phyloP scores from a whole-genome alignment of 2,797 vertebrate genomes.

The Ciconia nigra region DNA sequence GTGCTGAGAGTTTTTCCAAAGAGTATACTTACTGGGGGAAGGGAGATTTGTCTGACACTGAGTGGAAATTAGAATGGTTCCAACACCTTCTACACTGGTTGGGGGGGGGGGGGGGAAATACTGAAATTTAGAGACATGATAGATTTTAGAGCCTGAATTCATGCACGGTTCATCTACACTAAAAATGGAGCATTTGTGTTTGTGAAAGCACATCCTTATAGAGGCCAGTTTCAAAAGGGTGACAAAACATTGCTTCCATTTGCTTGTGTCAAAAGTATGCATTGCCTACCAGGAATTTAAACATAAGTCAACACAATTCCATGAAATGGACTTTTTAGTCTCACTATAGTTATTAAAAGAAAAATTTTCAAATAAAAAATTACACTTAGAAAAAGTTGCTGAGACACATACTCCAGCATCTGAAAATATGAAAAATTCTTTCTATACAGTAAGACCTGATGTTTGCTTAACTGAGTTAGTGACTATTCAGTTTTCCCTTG shows the following conservation, averaged over 20 bases:
- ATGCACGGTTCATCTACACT: neutral
- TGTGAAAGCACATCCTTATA: neutral
- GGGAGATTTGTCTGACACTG: neutral
- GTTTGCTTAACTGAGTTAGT: neutral
- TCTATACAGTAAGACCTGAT: neutral
- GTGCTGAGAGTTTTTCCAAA: neutral
- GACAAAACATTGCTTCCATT: neutral
- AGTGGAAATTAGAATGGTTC: neutral
- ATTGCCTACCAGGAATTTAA: neutral
- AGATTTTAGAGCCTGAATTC: neutral
- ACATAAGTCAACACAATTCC: neutral
- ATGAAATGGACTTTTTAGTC: neutral
- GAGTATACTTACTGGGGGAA: neutral
- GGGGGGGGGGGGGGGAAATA: rapidly evolving
- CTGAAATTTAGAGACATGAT: neutral
- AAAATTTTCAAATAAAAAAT: neutral
- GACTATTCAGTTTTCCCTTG: neutral
- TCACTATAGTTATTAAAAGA: neutral
- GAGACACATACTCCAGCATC: neutral
- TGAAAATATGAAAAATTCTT: neutral
- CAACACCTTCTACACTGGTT: neutral
- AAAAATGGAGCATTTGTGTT: neutral
- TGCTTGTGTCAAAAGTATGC: neutral
- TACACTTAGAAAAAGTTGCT: neutral
- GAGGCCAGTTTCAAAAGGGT: neutral